phyloP scores from a whole-genome alignment of 2,113 vertebrate genomes.

The Suncus etruscus region DNA sequence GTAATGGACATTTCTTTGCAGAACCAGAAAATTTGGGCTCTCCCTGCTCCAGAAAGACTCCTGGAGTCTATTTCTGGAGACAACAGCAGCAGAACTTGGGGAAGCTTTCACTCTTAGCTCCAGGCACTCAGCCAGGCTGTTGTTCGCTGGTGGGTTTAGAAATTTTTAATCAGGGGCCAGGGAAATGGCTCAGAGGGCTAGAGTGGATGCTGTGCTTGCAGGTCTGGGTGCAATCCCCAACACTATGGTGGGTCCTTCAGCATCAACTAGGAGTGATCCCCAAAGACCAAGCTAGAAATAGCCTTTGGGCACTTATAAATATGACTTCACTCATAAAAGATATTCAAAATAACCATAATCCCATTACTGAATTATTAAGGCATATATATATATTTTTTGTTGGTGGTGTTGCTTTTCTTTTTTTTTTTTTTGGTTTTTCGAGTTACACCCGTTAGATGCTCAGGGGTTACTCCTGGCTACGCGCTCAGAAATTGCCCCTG shows the following conservation, averaged over 20 bases:
- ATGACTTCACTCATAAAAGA: neutral
- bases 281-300: no score
- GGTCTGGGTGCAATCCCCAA: no score
- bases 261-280: no score
- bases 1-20: neutral
- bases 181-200: no score
- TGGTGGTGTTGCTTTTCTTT: no score
- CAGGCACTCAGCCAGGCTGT: neutral
- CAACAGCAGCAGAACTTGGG: neutral
- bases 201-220: no score
- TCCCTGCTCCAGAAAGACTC: neutral
- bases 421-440: no score
- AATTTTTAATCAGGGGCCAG: neutral
- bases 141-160: neutral
- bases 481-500: no score
- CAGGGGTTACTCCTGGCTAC: no score
- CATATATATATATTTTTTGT: no score
- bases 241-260: no score
- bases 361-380: neutral
- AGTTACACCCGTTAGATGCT: no score
- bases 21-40: neutral
- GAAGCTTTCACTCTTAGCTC: neutral
- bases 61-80: neutral
- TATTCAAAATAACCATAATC: slow-evolving; percentile 8
- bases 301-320: neutral